Base-by-base conservation (phyloP, 2,797 vertebrate species). In the Rallus crepitans region DNA sequence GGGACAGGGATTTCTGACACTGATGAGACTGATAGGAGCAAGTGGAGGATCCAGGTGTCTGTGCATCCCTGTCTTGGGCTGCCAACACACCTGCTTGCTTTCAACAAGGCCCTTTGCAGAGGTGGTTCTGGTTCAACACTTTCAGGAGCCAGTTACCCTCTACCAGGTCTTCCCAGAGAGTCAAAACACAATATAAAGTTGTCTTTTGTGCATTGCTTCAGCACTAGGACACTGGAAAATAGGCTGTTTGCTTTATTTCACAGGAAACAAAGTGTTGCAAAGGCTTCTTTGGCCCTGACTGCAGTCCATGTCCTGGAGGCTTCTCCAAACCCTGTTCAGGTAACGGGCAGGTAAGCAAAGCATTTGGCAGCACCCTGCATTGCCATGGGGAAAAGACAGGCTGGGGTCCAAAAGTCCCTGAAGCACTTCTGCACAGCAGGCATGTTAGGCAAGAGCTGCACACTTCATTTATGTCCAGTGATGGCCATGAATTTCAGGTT, bases 241-340 rank as follows among this genome's bases (percentile, higher is more conserved):
- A 64, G 2, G 2, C 4, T 69, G 3, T 96, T 90, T 86, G 6
- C 25, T 91, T 91, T 91, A 21, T 94, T 97, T 92, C 84, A 59
- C 93, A 99, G 99, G 98, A 97, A 39, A 97, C 97, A 4, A 97
- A 95, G 2, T 99, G 99, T 84, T 99, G 99, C 96, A 98, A 95
- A 95, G 99, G 99, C 5, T 99, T 99, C 97, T 99, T 98, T 6
- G 99, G 99, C 45, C 97, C 98, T 30, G 98, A 98, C 61, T 99
- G 99, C 94, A 97, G 85, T 27, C 98, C 98, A 0, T 99, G 99
- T 83, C 99, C 99, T 1, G 99, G 99, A 89, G 99, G 98, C 45
- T 98, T 98, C 96, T 96, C 73, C 60, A 97, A 93, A 3, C 98
- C 99, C 0, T 99, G 99, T 92, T 99, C 98, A 0, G 98, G 98